phyloP scores from a whole-genome alignment of 2,888 invertebrate species.

The Lasiommata megera region DNA sequence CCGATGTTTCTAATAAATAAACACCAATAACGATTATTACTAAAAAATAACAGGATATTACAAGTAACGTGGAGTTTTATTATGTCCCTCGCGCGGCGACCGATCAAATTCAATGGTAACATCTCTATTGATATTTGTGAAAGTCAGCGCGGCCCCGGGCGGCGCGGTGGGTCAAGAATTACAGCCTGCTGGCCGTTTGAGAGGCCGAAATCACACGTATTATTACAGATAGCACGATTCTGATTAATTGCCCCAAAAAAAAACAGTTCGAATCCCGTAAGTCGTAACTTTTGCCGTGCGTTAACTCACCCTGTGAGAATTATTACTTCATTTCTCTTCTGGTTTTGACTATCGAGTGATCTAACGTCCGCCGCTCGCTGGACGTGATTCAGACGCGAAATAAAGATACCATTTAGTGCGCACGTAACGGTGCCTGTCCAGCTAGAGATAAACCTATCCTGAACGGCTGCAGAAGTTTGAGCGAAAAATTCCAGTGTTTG shows the following conservation, averaged over 20 bases:
- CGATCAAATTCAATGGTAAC: constrained; percentile 70
- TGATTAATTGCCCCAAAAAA: constrained; percentile 69
- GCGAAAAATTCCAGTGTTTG: constrained; percentile 72
- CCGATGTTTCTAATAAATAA: constrained; percentile 78
- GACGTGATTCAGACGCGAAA: constrained; percentile 63
- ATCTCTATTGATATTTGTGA: constrained; percentile 77
- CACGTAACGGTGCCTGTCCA: constrained; percentile 53
- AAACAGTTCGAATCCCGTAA: constrained; percentile 67
- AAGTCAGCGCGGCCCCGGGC: constrained; percentile 67
- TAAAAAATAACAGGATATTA: constrained; percentile 80
- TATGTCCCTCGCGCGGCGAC: constrained; percentile 60
- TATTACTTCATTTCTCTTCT: constrained; percentile 61
- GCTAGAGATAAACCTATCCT: constrained; percentile 53
- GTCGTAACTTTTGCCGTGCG: constrained; percentile 54
- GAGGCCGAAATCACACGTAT: constrained; percentile 72
- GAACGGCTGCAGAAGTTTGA: constrained; percentile 50
- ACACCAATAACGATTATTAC: constrained; percentile 81
- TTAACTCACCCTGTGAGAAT: constrained; percentile 62
- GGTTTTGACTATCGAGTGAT: constrained; percentile 50
- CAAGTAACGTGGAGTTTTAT: constrained; percentile 63
- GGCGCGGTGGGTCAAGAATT: constrained; percentile 66
- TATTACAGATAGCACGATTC: constrained; percentile 63
- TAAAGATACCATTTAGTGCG: constrained; percentile 64
- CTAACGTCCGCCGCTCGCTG: constrained; percentile 42
- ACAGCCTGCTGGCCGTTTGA: constrained; percentile 61